Percentiles rank a stretch among this genome's conserved stretches.
phyloP scores from a whole-genome alignment of 2,113 vertebrate species.

The Hydrolagus affinis region DNA sequence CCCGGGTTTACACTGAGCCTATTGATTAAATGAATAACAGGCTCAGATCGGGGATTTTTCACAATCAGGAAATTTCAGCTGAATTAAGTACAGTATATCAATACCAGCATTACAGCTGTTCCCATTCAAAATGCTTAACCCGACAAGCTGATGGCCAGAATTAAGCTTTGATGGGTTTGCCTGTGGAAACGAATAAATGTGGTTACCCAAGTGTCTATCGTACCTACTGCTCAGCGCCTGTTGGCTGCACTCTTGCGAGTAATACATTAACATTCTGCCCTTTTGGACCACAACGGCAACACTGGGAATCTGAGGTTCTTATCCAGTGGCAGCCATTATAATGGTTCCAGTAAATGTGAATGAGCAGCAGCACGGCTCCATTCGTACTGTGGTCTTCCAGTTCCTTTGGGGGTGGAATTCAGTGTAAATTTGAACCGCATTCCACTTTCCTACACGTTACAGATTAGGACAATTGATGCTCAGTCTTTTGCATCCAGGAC shows the following conservation, averaged over 20 bases:
- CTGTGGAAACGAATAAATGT: not conserved
- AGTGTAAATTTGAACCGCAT: slow-evolving; percentile 29
- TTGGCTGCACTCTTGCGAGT: slow-evolving; percentile 14
- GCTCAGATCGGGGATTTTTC: slow-evolving; percentile 14
- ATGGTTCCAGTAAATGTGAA: slow-evolving; percentile 9
- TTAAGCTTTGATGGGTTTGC: not conserved
- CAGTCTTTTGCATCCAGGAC: not conserved
- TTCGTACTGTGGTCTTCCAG: slow-evolving; percentile 17
- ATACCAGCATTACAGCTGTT: slow-evolving; percentile 11
- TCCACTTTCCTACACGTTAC: slow-evolving; percentile 26
- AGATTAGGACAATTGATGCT: slow-evolving; percentile 19
- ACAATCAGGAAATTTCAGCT: slow-evolving; percentile 25
- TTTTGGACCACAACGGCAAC: slow-evolving; percentile 17
- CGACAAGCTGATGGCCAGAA: slow-evolving; percentile 2
- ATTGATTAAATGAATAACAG: slow-evolving; percentile 28
- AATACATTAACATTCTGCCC: slow-evolving; percentile 11
- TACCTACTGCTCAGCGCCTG: not conserved
- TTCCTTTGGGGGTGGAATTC: not conserved
- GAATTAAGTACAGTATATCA: slow-evolving; percentile 28
- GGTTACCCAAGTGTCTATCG: not conserved
- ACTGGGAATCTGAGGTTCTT: not conserved
- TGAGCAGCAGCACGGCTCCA: slow-evolving; percentile 11
- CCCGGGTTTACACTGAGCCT: slow-evolving; percentile 10
- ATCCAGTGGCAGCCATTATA: slow-evolving; percentile 23
- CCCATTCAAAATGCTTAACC: slow-evolving; percentile 24